These are phyloP conservation scores for Hycleus phaleratus DNA, from an alignment of 1,140 invertebrate genomes.

Conservation along the genomic window DNA sequence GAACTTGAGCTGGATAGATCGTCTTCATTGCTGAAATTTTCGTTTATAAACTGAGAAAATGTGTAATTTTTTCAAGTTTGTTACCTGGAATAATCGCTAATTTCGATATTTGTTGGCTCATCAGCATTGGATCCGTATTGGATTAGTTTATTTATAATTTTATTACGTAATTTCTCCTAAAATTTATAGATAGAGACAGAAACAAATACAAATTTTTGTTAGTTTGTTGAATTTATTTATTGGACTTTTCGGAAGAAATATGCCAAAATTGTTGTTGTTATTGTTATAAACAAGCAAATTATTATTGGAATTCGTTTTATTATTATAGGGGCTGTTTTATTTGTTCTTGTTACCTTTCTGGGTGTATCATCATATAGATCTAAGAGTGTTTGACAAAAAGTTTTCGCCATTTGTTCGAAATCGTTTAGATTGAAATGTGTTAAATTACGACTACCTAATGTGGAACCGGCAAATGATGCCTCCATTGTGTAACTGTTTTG, in stretches of 20 bases:
- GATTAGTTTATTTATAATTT: slow-evolving; percentile 68
- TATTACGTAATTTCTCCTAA: slow-evolving; percentile 66
- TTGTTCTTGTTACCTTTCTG: slow-evolving; percentile 54
- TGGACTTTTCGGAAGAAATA: background rate
- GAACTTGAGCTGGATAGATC: slow-evolving; percentile 63
- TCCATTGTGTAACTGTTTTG: slow-evolving; percentile 92
- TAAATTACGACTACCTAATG: slow-evolving; percentile 64
- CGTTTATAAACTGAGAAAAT: background rate
- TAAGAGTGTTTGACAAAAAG: slow-evolving; percentile 86
- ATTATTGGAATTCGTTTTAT: too few species aligned
- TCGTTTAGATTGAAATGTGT: slow-evolving; percentile 82
- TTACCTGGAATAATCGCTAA: slow-evolving; percentile 81
- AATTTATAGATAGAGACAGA: slow-evolving; percentile 21
- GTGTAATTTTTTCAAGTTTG: background rate
- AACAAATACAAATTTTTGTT: background rate
- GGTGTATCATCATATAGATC: slow-evolving; percentile 87
- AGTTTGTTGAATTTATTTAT: too few species aligned
- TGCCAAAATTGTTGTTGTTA: background rate
- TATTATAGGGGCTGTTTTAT: too few species aligned
- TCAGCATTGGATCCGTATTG: slow-evolving; percentile 81
- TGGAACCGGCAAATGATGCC: slow-evolving; percentile 85
- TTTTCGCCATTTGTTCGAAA: slow-evolving; percentile 73
- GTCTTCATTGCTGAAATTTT: slow-evolving; percentile 58
- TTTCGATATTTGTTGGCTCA: slow-evolving; percentile 73
- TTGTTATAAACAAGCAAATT: too few species aligned